These are phyloP conservation scores for Aethes cnicana DNA, from an alignment of 2,888 invertebrate genomes.

Conservation along the genomic window DNA sequence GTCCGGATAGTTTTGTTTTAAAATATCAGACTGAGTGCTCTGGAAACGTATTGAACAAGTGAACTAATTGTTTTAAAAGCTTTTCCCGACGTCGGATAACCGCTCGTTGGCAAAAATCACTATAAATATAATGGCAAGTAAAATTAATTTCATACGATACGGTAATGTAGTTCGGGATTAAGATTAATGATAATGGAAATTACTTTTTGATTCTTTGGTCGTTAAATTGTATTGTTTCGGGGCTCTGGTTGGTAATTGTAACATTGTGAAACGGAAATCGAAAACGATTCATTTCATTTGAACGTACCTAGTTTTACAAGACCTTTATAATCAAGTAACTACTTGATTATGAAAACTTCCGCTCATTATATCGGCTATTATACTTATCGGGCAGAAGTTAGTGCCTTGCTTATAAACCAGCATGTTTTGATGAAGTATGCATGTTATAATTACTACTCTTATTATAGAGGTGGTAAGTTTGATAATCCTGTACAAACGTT, in stretches of 20 bases:
- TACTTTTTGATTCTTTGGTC: not conserved
- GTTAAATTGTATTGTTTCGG: not conserved
- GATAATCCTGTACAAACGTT: too few relatives aligned
- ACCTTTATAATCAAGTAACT: too few relatives aligned
- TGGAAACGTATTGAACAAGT: constrained; percentile 47
- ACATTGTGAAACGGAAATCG: too few relatives aligned
- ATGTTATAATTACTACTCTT: too few relatives aligned
- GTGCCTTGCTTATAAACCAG: too few relatives aligned
- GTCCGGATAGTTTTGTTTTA: constrained; percentile 21
- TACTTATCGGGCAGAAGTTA: too few relatives aligned
- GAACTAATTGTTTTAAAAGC: constrained; percentile 73
- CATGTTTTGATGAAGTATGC: too few relatives aligned
- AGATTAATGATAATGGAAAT: constrained; percentile 9
- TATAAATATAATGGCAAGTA: not conserved
- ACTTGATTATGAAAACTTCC: too few relatives aligned
- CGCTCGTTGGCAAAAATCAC: constrained; percentile 41
- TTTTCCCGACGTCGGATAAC: constrained; percentile 54
- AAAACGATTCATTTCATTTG: too few relatives aligned
- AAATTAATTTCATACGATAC: constrained; percentile 6
- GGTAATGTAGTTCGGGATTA: not conserved
- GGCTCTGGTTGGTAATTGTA: not conserved
- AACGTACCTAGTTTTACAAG: too few relatives aligned
- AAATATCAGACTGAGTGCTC: constrained; percentile 51
- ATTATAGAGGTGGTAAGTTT: too few relatives aligned
- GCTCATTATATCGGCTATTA: too few relatives aligned